Conservation (phyloP, 2,113 vertebrate species). For the Ptychochromis oligacanthus region DNA sequence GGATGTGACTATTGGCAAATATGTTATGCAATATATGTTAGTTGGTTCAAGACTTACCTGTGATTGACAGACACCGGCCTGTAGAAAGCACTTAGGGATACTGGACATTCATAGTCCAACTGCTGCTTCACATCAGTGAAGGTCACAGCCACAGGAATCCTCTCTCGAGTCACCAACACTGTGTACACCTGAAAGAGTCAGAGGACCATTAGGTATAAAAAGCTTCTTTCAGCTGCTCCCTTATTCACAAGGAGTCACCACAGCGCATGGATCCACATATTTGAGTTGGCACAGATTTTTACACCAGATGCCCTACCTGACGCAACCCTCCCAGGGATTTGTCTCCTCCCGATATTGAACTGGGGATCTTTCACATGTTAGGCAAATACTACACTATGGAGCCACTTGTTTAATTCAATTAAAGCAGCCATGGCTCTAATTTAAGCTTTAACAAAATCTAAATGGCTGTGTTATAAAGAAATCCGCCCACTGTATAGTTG, state of each 20-base stretch:
- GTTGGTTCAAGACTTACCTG: constrained; percentile 58
- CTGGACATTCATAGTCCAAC: constrained; percentile 73
- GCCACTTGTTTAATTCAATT: too few relatives aligned
- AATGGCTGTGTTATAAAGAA: background rate
- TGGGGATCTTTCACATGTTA: too few relatives aligned
- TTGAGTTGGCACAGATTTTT: too few relatives aligned
- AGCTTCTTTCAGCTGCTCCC: too few relatives aligned
- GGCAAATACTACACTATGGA: too few relatives aligned
- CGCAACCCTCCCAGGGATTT: too few relatives aligned
- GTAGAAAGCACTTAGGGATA: constrained; percentile 74
- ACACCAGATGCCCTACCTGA: too few relatives aligned
- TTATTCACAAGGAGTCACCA: too few relatives aligned
- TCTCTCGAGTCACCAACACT: constrained; percentile 60
- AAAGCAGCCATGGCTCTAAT: rapidly evolving
- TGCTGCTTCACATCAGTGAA: constrained; percentile 71
- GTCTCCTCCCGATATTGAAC: too few relatives aligned
- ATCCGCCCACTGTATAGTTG: background rate
- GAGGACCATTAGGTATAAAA: background rate
- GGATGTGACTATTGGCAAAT: background rate
- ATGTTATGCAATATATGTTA: background rate
- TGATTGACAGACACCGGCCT: constrained; percentile 72
- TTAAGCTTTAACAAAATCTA: background rate
- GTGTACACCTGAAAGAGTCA: constrained; percentile 62
- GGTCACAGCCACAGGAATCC: constrained; percentile 70
- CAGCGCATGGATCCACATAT: too few relatives aligned